These are phyloP conservation scores for Conops quadrifasciatus DNA, from an alignment of 2,888 invertebrate genomes.

Conservation along the genomic window DNA sequence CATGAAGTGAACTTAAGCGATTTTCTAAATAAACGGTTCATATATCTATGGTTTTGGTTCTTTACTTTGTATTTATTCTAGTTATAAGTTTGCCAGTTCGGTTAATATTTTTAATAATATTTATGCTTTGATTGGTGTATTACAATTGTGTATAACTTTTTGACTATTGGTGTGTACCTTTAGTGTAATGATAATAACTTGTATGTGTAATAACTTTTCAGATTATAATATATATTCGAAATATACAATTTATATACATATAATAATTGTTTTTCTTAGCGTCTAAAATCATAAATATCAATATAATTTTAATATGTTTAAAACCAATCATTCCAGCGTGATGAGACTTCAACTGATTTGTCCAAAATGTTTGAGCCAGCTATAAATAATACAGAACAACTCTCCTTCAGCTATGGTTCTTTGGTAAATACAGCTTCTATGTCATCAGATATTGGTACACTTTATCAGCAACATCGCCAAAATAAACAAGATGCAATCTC, in stretches of 20 bases:
- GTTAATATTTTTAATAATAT: too few species aligned
- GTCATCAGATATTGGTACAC: constrained; percentile 11
- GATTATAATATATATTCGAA: not conserved
- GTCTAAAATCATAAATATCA: not conserved
- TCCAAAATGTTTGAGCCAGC: constrained; percentile 63
- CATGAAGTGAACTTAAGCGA: too few species aligned
- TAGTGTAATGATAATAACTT: not conserved
- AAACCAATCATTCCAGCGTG: constrained; percentile 58
- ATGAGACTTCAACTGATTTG: constrained; percentile 64
- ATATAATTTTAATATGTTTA: not conserved
- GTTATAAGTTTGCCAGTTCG: too few species aligned
- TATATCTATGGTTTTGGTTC: too few species aligned
- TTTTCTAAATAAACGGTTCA: too few species aligned
- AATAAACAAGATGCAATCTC: constrained; percentile 35
- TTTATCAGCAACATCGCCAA: constrained; percentile 33
- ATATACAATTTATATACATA: not conserved
- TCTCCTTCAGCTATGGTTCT: constrained; percentile 26
- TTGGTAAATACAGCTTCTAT: constrained; percentile 20
- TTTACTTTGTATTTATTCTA: too few species aligned
- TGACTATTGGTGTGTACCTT: not conserved
- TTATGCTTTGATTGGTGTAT: too few species aligned
- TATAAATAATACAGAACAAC: constrained; percentile 52
- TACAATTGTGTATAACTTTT: not conserved
- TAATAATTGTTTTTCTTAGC: too few species aligned
- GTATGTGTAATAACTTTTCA: not conserved